Base-by-base conservation (phyloP, 2,888 invertebrate species). In the Ernsta delagoae region DNA sequence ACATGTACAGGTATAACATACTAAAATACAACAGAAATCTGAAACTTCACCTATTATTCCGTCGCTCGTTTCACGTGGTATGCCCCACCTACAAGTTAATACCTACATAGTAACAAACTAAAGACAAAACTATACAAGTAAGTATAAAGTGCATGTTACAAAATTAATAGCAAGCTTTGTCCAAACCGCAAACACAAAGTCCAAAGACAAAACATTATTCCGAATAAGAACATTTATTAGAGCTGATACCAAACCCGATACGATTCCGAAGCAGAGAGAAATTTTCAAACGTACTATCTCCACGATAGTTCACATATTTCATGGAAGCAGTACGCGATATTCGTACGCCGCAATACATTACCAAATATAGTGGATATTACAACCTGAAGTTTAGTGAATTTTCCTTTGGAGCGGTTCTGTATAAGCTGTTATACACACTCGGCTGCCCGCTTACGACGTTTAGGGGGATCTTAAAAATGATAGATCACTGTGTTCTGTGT, bases 371-470 rank as follows among this genome's bases (percentile, higher is more conserved):
- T 66, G 65, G 56, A 59, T 67, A 61, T 67, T 67, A 67, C 54
- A 61, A 67, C 60, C 31, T 66, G 54, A 61, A 54, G 50, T 66
- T 67, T 61, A 85, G 84, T 86, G 83, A 88, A 89, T 90, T 87
- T 82, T 75, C 76, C 84, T 81, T 78, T 80, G 83, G 86, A 89
- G 84, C 82, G 86, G 81, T 87, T 88, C 88, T 85, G 88, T 89
- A 88, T 87, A 88, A 89, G 89, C 88, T 86, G 87, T 90, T 89
- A 88, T 86, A 86, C 50, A 50, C 50, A 50, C 50, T 50, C 16
- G 50, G 50, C 7, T 50, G 50, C 16, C 50, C 16, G 50, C 50
- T 50, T 50, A 50, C 50, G 8, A 16, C 50, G 12, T 50, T 50
- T 7, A 50, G n/a, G 50, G 16, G 16, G 16, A 16, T 8, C 16